Conservation (phyloP, 2,888 invertebrate genomes). For the Priocnemis perturbator region DNA sequence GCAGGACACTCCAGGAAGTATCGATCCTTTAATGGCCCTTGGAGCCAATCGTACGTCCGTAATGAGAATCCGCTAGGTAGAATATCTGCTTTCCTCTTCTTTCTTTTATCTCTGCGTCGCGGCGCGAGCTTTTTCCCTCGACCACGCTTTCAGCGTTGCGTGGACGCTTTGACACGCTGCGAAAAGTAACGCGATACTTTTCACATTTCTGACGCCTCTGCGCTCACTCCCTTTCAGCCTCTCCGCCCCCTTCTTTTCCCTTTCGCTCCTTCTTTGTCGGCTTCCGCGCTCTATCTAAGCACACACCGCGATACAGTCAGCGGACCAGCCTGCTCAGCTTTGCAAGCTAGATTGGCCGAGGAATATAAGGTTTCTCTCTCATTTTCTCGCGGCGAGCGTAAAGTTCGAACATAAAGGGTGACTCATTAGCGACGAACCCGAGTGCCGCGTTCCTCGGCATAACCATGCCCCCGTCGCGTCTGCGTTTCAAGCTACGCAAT, state of each 20-base stretch:
- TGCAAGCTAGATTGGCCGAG: too few species aligned
- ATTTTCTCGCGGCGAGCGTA: too few species aligned
- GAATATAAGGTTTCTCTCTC: too few species aligned
- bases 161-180: conserved; percentile 43
- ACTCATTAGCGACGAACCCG: too few species aligned
- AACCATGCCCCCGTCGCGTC: too few species aligned
- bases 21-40: conserved; percentile 32
- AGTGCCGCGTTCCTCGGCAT: too few species aligned
- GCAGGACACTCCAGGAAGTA: conserved; percentile 39
- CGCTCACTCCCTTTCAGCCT: conserved; percentile 42
- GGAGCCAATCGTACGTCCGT: conserved; percentile 37
- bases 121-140: too few species aligned
- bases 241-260: conserved; percentile 22
- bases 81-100: neutral
- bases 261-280: neutral
- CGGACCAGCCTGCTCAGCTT: too few species aligned
- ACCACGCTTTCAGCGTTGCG: conserved; percentile 32
- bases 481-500: too few species aligned
- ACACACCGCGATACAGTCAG: too few species aligned
- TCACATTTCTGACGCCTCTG: conserved; percentile 22
- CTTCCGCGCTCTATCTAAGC: neutral
- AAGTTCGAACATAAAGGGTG: too few species aligned
- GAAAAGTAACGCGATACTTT: conserved; percentile 55
- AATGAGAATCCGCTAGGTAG: conserved; percentile 16
- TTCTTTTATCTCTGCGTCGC: too few species aligned